Percentiles rank a stretch among this genome's conserved stretches.
phyloP scores from a whole-genome alignment of 2,797 vertebrate species.

The Parauchenoglanis ngamensis region DNA sequence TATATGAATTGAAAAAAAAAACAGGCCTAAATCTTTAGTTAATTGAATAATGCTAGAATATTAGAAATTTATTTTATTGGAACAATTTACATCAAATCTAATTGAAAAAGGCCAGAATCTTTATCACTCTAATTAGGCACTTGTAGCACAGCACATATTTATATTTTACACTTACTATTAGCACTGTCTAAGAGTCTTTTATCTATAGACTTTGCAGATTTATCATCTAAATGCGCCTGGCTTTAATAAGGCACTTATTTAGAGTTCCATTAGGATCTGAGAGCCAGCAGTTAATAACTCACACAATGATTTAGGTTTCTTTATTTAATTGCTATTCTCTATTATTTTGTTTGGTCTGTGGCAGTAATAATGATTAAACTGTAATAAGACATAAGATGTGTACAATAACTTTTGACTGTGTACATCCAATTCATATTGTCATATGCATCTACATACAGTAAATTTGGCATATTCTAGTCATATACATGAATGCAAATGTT shows the following conservation, averaged over 20 bases:
- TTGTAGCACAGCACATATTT: background rate
- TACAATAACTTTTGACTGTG: background rate
- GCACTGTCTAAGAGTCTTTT: background rate
- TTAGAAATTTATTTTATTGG: background rate
- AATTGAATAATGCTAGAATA: background rate
- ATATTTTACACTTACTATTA: background rate
- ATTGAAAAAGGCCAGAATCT: background rate
- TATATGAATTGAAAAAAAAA: background rate
- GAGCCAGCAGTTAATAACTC: background rate
- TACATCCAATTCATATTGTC: background rate
- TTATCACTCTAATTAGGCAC: background rate
- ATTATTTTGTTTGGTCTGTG: background rate
- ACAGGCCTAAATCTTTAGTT: background rate
- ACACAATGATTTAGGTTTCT: background rate
- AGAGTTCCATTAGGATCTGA: background rate
- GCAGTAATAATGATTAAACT: background rate
- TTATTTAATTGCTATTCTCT: slow-evolving; percentile 24
- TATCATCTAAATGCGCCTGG: slow-evolving; percentile 2
- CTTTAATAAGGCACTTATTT: slow-evolving; percentile 17
- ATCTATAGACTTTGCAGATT: background rate
- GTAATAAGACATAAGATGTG: background rate
- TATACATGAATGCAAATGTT: background rate
- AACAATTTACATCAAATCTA: background rate
- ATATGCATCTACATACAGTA: background rate
- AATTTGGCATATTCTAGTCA: background rate